Percentiles rank a stretch among this genome's conserved stretches.
Evolutionary conservation across 35 echinoderm and acorn worm species (phyloP).

Genomic region (Anneissia japonica): DNA sequence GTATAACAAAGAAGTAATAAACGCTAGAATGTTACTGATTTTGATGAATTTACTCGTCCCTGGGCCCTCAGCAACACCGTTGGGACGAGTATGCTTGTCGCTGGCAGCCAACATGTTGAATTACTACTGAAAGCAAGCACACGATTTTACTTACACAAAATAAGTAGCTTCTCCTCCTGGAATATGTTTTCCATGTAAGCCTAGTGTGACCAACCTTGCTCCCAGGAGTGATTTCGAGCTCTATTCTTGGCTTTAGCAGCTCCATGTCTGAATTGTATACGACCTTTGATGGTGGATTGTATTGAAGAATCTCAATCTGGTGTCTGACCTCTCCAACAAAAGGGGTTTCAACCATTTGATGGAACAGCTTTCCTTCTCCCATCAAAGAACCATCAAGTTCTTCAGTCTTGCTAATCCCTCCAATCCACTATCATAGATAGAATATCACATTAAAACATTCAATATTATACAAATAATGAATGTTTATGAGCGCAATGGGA

Average conservation of each 20-base stretch:
- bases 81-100: no score
- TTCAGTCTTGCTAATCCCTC: background rate
- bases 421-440: constrained; percentile 15
- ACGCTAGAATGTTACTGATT: no score
- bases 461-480: no score
- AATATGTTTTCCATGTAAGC: constrained; percentile 31
- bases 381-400: constrained; percentile 17
- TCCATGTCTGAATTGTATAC: constrained; percentile 23
- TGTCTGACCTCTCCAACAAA: constrained; percentile 4
- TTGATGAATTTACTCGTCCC: no score
- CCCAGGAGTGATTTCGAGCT: constrained; percentile 4
- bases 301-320: background rate
- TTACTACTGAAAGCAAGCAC: no score
- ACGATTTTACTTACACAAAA: constrained; percentile 39
- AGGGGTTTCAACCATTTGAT: constrained; percentile 1
- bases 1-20: no score
- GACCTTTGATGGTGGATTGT: constrained; percentile 6
- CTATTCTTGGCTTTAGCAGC: constrained; percentile 4
- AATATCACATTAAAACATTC: background rate
- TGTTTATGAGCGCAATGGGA: no score
- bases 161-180: constrained; percentile 41
- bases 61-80: no score
- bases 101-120: no score
- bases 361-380: constrained; percentile 33
- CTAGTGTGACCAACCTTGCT: constrained; percentile 1